Percentiles rank a stretch among this genome's conserved stretches.
phyloP scores from a whole-genome alignment of 2,888 invertebrate genomes.

The Craniophora ligustri region DNA sequence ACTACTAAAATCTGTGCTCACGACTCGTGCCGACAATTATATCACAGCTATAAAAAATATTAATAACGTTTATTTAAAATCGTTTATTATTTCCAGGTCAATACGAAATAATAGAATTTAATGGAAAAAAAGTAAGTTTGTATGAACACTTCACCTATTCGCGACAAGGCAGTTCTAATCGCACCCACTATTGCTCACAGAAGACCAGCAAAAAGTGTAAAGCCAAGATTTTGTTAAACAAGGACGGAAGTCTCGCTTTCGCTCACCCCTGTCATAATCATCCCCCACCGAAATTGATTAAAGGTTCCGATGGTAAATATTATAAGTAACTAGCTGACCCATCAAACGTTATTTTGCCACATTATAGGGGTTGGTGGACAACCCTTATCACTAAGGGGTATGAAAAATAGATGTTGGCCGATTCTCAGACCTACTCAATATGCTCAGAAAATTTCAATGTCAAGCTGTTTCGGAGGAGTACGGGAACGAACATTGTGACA shows the following conservation, averaged over 20 bases:
- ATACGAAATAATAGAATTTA: background rate
- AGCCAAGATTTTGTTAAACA: conserved; percentile 12
- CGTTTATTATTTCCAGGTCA: conserved; percentile 8
- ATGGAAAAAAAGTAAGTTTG: background rate
- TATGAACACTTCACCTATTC: conserved; percentile 8
- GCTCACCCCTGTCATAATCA: conserved; percentile 5
- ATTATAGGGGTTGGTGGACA: too few species aligned
- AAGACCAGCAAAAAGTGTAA: conserved; percentile 5
- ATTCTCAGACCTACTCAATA: too few species aligned
- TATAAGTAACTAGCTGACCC: too few species aligned
- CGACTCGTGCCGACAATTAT: too few species aligned
- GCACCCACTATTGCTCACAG: conserved; percentile 15
- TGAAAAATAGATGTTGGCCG: too few species aligned
- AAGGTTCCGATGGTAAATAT: background rate
- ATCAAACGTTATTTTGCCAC: too few species aligned
- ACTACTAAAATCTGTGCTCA: too few species aligned
- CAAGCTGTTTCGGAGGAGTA: too few species aligned
- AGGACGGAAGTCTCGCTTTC: background rate
- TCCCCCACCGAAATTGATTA: conserved; percentile 1
- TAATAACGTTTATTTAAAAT: background rate
- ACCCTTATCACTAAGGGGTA: too few species aligned
- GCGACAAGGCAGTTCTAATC: background rate
- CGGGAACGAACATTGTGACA: too few species aligned
- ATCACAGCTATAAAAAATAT: too few species aligned
- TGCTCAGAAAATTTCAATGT: too few species aligned